Percentiles rank a stretch among this genome's conserved stretches.
Evolutionary conservation across 2,113 vertebrate species (phyloP).

Genomic region (Muntiacus muntjak): DNA sequence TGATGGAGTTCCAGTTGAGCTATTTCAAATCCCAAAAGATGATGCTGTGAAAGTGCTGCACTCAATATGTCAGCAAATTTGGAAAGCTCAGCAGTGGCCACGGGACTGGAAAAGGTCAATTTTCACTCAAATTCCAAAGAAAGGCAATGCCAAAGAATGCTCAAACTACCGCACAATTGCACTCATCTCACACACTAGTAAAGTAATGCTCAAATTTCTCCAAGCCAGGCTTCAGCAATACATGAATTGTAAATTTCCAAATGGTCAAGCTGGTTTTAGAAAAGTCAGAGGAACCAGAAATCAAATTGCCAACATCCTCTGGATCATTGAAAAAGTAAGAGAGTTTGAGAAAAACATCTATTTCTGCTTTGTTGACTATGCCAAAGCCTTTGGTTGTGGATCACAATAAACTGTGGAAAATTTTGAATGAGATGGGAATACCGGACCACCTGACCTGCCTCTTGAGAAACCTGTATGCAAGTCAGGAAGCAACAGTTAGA

Average conservation of each 20-base stretch:
- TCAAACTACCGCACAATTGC: background rate
- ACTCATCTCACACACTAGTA: background rate
- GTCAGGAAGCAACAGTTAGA: background rate
- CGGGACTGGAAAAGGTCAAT: background rate
- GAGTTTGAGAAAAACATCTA: background rate
- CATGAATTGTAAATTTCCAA: accelerated
- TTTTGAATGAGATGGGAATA: background rate
- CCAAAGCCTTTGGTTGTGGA: background rate
- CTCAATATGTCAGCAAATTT: background rate
- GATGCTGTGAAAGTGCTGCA: background rate
- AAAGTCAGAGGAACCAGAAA: background rate
- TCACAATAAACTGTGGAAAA: background rate
- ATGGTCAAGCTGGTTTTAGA: background rate
- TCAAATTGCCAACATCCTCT: background rate
- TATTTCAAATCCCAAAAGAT: background rate
- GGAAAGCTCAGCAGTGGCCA: background rate
- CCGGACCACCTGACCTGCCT: background rate
- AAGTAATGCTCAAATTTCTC: background rate
- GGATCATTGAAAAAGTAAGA: background rate
- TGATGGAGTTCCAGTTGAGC: background rate
- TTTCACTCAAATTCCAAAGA: background rate
- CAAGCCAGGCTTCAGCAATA: background rate
- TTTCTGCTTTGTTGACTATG: background rate
- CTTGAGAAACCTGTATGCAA: background rate
- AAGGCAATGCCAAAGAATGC: background rate